These are phyloP conservation scores for Poeciliopsis infans DNA, from an alignment of 2,797 vertebrate species.

Conservation along the genomic window DNA sequence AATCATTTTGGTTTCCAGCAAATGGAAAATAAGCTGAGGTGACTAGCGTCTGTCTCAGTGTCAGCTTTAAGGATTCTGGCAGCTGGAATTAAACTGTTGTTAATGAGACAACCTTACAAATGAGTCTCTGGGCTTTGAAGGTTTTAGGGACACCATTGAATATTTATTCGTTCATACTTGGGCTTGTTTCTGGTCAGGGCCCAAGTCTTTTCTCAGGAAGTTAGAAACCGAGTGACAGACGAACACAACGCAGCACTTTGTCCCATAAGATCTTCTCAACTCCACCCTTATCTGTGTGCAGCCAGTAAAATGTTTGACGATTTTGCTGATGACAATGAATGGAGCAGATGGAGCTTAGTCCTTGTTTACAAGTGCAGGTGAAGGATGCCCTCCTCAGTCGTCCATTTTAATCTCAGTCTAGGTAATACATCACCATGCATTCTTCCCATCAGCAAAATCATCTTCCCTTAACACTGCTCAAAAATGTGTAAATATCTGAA, in stretches of 20 bases:
- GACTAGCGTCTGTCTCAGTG: neutral
- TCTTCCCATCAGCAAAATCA: conserved; percentile 17
- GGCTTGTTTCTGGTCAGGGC: conserved; percentile 41
- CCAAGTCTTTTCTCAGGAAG: conserved; percentile 70
- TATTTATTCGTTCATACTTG: neutral
- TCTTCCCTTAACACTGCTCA: conserved; percentile 58
- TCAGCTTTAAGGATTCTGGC: neutral
- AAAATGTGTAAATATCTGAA: conserved; percentile 65
- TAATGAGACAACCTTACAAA: neutral
- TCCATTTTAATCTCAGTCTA: neutral
- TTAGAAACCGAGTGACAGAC: conserved; percentile 42
- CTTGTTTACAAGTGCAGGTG: conserved; percentile 57
- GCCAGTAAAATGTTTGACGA: conserved; percentile 40
- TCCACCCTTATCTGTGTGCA: conserved; percentile 39
- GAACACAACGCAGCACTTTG: conserved; percentile 72
- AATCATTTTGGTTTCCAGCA: neutral
- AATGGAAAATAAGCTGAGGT: neutral
- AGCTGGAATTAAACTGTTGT: neutral
- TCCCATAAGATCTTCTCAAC: conserved; percentile 47
- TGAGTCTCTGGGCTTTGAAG: conserved; percentile 23
- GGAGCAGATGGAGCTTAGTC: conserved; percentile 36
- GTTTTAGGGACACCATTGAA: neutral
- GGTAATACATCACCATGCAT: conserved; percentile 18
- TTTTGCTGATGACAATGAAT: conserved; percentile 77
- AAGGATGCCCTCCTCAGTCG: neutral